Percentiles rank a stretch among this genome's conserved stretches.
These are phyloP conservation scores for Antrozous pallidus DNA, from an alignment of 2,797 vertebrate species.

Conservation along the genomic window DNA sequence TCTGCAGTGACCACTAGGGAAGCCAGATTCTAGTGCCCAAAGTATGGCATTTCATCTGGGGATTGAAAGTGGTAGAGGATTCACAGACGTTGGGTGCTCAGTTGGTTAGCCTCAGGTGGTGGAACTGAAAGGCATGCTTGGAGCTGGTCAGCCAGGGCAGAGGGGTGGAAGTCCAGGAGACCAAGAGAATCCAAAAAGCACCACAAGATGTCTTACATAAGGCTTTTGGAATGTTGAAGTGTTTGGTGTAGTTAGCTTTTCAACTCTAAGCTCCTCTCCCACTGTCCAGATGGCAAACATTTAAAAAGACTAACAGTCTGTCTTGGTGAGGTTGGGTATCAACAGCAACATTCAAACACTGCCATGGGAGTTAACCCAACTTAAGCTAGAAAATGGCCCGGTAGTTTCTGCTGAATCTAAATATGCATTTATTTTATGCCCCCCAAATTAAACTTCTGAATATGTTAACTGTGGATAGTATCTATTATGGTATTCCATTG, in stretches of 20 bases:
- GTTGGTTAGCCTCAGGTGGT: background rate
- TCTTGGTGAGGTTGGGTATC: background rate
- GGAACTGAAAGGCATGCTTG: accelerated
- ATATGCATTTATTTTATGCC: background rate
- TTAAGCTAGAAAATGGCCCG: background rate
- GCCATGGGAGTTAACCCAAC: background rate
- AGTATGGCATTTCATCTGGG: background rate
- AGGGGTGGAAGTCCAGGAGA: background rate
- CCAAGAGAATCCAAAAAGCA: background rate
- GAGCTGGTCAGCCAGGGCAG: background rate
- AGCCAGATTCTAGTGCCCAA: background rate
- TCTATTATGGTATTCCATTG: background rate
- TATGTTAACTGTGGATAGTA: background rate
- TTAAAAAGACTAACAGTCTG: background rate
- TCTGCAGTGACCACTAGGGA: background rate
- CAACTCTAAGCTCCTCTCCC: background rate
- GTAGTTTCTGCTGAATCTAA: background rate
- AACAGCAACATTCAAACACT: background rate
- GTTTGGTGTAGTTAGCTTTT: background rate
- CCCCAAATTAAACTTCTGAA: background rate
- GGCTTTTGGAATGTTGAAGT: background rate
- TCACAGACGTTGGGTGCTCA: background rate
- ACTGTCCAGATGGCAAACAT: background rate
- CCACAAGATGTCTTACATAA: background rate
- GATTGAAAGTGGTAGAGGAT: background rate